A percentile compares a stretch with the other conserved stretches of the same genome.
phyloP scores from a whole-genome alignment of 2,797 vertebrate species.

The Premnoplex brunnescens region DNA sequence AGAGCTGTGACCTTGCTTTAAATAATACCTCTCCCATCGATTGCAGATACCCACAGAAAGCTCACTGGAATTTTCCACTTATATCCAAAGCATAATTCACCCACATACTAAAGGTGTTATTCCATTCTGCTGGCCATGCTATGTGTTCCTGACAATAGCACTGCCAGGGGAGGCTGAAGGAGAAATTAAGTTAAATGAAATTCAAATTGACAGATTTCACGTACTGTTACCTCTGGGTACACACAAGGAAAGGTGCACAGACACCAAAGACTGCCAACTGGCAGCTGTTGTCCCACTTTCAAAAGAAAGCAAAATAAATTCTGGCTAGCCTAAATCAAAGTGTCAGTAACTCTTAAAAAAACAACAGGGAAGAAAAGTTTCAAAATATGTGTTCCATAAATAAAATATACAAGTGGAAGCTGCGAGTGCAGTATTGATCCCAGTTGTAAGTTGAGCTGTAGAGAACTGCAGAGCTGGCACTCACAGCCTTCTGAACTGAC shows the following conservation, averaged over 20 bases:
- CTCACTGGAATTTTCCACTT: not conserved
- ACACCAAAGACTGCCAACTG: not conserved
- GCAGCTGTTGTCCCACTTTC: not conserved
- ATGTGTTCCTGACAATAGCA: not conserved
- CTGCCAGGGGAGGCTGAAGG: not conserved
- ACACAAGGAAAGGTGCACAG: not conserved
- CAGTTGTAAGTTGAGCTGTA: slow-evolving; percentile 31
- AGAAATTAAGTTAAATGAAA: not conserved
- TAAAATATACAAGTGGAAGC: slow-evolving; percentile 48
- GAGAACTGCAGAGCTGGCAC: slow-evolving; percentile 57
- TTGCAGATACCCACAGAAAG: not conserved
- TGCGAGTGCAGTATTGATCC: slow-evolving; percentile 53
- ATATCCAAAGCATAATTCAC: not conserved
- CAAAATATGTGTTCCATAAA: slow-evolving; percentile 51
- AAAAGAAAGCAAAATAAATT: not conserved
- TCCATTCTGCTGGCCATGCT: not conserved
- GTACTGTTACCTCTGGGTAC: not conserved
- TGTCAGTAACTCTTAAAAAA: slow-evolving; percentile 21
- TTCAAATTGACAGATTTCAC: not conserved
- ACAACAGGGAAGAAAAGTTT: slow-evolving; percentile 11
- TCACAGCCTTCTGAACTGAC: not conserved
- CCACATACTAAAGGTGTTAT: not conserved
- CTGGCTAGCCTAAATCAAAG: not conserved
- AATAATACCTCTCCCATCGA: accelerated
- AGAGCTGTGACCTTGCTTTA: not conserved